Percentiles rank a stretch among this genome's conserved stretches.
phyloP scores from a whole-genome alignment of 2,797 vertebrate genomes.

The Enteromius mattozi region DNA sequence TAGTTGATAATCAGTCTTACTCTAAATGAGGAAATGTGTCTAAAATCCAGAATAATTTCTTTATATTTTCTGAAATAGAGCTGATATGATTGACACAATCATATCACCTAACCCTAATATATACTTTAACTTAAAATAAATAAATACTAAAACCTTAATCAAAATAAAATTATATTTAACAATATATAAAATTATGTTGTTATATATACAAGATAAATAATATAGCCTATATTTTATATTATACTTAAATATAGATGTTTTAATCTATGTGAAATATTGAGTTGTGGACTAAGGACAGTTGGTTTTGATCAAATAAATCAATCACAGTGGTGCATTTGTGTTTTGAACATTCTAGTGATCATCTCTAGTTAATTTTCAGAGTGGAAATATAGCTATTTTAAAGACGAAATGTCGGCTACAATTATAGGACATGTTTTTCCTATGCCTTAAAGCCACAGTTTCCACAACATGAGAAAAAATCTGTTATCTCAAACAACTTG shows the following conservation, averaged over 20 bases:
- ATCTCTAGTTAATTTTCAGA: background rate
- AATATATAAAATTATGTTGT: background rate
- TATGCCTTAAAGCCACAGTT: slow-evolving; percentile 4
- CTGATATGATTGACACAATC: background rate
- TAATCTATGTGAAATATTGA: slow-evolving; percentile 8
- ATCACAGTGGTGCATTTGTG: background rate
- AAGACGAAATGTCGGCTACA: background rate
- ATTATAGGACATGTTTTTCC: background rate
- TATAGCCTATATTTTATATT: background rate
- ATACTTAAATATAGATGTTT: background rate
- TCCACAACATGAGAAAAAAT: slow-evolving; percentile 1
- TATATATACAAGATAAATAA: background rate
- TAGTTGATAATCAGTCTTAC: background rate
- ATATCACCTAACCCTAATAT: background rate
- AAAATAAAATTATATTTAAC: background rate
- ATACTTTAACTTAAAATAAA: background rate
- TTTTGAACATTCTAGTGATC: background rate
- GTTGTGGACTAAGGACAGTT: background rate
- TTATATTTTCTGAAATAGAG: background rate
- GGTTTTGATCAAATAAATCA: background rate
- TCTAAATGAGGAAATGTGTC: background rate
- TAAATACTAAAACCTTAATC: background rate
- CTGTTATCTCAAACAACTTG: slow-evolving; percentile 23
- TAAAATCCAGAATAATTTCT: background rate
- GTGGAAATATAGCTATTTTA: background rate